Evolutionary conservation across 2,888 invertebrate species (phyloP).

Genomic region (Rhopalosiphum nymphaeae): DNA sequence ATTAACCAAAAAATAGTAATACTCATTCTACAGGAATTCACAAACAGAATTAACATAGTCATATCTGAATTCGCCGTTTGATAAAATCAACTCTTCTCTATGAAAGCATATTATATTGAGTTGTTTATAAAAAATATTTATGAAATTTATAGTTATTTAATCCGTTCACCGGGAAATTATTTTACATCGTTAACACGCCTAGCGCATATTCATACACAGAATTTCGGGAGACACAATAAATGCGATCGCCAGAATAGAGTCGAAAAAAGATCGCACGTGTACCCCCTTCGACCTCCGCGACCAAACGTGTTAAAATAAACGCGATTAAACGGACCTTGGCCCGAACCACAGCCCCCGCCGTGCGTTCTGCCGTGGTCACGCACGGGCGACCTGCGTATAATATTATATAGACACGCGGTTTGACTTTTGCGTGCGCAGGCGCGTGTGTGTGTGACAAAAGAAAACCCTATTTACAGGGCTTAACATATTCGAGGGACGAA

Average conservation of each 20-base stretch:
- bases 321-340: slow-evolving; percentile 17
- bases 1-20: neutral
- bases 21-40: neutral
- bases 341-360: neutral
- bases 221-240: neutral
- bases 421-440: neutral
- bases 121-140: neutral
- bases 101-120: neutral
- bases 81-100: neutral
- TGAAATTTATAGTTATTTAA: neutral
- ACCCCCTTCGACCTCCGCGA: neutral
- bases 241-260: neutral
- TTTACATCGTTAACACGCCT: neutral
- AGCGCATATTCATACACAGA: neutral
- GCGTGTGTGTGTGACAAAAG: neutral
- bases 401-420: neutral
- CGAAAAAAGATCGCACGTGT: neutral
- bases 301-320: neutral
- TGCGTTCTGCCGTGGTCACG: slow-evolving; percentile 1
- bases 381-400: neutral
- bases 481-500: neutral
- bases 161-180: neutral
- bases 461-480: slow-evolving; percentile 1
- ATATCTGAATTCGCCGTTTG: neutral
- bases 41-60: neutral